Evolutionary conservation across 1,140 invertebrate genomes (phyloP), one percentile per base, ranked within the genome.

Genomic region (Dinoponera quadriceps): DNA sequence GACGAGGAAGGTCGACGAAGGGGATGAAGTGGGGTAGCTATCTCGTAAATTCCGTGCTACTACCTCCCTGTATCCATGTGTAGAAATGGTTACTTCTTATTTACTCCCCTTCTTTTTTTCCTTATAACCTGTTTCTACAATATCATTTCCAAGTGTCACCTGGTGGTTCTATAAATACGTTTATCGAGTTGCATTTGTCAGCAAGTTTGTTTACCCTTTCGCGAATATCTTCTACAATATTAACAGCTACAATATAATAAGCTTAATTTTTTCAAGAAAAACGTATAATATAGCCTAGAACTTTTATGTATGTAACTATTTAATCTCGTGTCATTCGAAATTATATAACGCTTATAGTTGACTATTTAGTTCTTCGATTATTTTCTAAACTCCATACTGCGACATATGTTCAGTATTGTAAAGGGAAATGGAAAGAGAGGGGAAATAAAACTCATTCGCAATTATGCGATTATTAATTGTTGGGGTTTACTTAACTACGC

Each of bases 11-110:
- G 86, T 89, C 89, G 91, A 85, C 85, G 88, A 89, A 91, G 91
- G 90, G 89, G 88, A 88, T 91, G 88, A 91, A 92, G 84, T 86
- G 60, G 90, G 90, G 89, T 86, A 88, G 92, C 91, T 93, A 94
- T 94, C 93, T 94, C 93, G 93, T 94, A 94, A 94, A 94, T 94
- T 94, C 88, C 88, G 85, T 88, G 71, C 71, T 83, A 85, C 90
- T 87, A 82, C 90, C 84, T 90, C 87, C 74, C 83, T 69, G 83
- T 83, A 85, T 90, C 86, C 84, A 86, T 84, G 87, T 88, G 83
- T 88, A 90, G 82, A 86, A 86, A 44, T 63, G 65, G 63, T 88
- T 83, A 85, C 75, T 85, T 77, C 72, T 88, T 88, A 78, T 74
- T 69, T 89, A 27, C 33, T 16, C 16, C n/a, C n/a, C n/a, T n/a